Base-by-base conservation (phyloP, 2,888 invertebrate species). In the Tenthredo mesomela region DNA sequence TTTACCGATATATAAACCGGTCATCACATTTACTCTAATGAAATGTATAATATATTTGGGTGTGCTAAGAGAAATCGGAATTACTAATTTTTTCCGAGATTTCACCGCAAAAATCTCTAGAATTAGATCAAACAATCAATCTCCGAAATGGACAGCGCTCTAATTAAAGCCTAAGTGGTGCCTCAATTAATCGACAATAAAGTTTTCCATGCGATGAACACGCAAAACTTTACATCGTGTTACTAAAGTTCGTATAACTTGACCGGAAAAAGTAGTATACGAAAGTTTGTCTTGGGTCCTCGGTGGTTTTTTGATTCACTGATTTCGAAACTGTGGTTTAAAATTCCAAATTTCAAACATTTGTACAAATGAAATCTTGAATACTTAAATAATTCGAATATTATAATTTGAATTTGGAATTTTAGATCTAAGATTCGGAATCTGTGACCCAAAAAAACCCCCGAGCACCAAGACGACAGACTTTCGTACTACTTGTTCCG, bases 11-110 rank as follows among this genome's bases (percentile, higher is more conserved):
- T 67, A 61, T 4, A 25, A 25, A 0, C 25, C 15, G 25, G 43
- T 10, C 43, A 5, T 47, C 75, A 47, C 9, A 75, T 75, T 75
- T 37, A 75, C 21, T 75, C 15, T 70, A 37, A 70, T 70, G 33
- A 1, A 54, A 54, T 18, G 5, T 50, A 4, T n/a, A 50, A 6
- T 50, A 50, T n/a, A 18, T 47, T 47, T 10, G 47, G 47, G 15
- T 15, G 12, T 47, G 15, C 12, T 2, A 50, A 18, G 2, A n/a
- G 18, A 50, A n/a, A 18, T 50, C 50, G 50, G 18, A 0, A 50
- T 54, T 54, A n/a, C n/a, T n/a, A n/a, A n/a, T 54, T 1, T 54
- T 54, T n/a, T n/a, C n/a, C n/a, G n/a, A n/a, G 7, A 10, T 54
- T 2, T 2, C 1, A 54, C n/a, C 15, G 47, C 1, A 54, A n/a